A percentile compares a stretch with the other conserved stretches of the same genome.
Conservation (phyloP, 2,888 invertebrate genomes). For the Drosophila kuntzei region DNA sequence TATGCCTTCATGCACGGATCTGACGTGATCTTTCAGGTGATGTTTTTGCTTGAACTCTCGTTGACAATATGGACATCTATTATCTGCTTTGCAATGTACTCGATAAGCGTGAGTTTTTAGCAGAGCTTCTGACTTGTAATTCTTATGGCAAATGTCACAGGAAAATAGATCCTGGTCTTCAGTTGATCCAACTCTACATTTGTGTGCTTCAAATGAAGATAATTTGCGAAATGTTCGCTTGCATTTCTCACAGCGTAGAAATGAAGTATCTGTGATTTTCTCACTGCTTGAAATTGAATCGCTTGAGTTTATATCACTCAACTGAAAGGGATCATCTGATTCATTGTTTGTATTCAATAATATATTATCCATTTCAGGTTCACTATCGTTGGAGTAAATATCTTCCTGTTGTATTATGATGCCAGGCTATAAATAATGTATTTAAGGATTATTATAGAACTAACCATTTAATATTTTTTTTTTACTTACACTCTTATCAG, state of each 20-base stretch:
- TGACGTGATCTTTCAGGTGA: constrained; percentile 50
- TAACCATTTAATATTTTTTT: not conserved
- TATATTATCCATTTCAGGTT: constrained; percentile 14
- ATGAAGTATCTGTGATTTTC: not conserved
- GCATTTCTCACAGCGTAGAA: constrained; percentile 22
- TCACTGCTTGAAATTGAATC: not conserved
- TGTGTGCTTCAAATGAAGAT: constrained; percentile 21
- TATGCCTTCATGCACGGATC: constrained; percentile 44
- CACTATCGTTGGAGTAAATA: not conserved
- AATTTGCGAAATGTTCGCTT: constrained; percentile 27
- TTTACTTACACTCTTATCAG: constrained; percentile 11
- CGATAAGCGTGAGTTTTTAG: constrained; percentile 27
- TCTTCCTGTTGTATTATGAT: not conserved
- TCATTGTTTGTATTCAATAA: not conserved
- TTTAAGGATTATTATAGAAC: not conserved
- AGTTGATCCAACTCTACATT: constrained; percentile 5
- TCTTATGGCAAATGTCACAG: constrained; percentile 31
- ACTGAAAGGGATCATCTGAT: constrained; percentile 11
- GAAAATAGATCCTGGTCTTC: not conserved
- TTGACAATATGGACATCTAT: constrained; percentile 48
- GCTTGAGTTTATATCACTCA: not conserved
- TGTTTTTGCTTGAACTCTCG: constrained; percentile 47
- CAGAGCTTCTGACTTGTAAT: constrained; percentile 25
- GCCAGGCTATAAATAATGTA: not conserved
- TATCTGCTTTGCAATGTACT: constrained; percentile 28